Base-by-base conservation (phyloP, 1,140 invertebrate species). In the Drosophila subobscura region DNA sequence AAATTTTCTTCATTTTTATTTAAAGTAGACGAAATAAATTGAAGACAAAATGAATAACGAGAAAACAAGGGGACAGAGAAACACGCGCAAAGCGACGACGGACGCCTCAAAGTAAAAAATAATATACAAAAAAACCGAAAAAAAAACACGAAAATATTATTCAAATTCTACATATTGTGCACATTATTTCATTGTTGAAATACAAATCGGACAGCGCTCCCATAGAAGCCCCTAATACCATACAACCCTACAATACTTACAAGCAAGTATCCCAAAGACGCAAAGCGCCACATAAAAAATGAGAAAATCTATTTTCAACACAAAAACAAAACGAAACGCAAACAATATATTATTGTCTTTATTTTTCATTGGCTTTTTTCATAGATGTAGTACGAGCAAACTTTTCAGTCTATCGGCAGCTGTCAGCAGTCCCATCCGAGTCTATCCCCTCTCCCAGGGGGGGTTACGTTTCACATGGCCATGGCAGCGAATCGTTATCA, bases 1-100 rank as follows among this genome's bases (percentile, higher is more conserved):
- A 76, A 78, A 65, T 86, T 86, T 76, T 88, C 83, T 78, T 86
- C 73, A 79, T 85, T 79, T 85, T 85, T 85, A 86, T 86, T 86
- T 81, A 86, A 85, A 80, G 81, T 86, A 80, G 81, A 80, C 70
- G 80, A 83, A 83, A 88, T 75, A 86, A 86, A 86, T 78, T 60
- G 47, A 84, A 68, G 55, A 60, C 63, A 73, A 85, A 64, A 77
- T 57, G 40, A 67, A 72, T 64, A 73, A 57, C 20, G 55, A 57
- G 50, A 57, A 70, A 40, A 61, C 20, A 61, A 66, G 49, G 60
- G 56, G 77, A 60, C 61, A 64, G 61, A 66, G 50, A 77, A 88
- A 88, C 83, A 81, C 70, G 77, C 74, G 77, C 81, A 71, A 66
- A 63, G 58, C 77, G 46, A 58, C 63, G 63, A 66, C 72, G 72